A percentile compares a stretch with the other conserved stretches of the same genome.
Evolutionary conservation across 2,797 vertebrate genomes (phyloP).

Genomic region (Argentina silus): DNA sequence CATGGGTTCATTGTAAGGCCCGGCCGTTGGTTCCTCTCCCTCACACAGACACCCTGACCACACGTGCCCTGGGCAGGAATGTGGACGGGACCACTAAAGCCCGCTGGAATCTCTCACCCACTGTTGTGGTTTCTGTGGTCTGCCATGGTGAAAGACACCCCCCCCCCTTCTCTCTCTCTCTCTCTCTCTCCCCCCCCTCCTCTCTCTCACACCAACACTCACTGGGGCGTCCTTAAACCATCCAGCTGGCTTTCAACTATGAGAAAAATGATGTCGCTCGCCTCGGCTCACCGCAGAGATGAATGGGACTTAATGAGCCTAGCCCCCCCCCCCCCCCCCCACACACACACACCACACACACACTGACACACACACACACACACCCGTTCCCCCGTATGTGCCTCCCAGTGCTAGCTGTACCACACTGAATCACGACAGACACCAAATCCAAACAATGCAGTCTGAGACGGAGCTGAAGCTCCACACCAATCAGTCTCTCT

Average conservation of each 20-base stretch:
- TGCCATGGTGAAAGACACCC: slow-evolving; percentile 46
- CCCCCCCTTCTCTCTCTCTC: slow-evolving; percentile 19
- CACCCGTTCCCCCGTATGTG: background rate
- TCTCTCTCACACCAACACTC: background rate
- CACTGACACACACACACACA: background rate
- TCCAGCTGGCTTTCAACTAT: slow-evolving; percentile 45
- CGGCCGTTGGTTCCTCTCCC: background rate
- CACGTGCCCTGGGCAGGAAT: slow-evolving; percentile 71
- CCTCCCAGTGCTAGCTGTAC: background rate
- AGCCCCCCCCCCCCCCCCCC: slow-evolving; percentile 4
- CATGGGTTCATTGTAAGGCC: too few relatives aligned
- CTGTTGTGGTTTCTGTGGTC: slow-evolving; percentile 51
- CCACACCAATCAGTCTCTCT: background rate
- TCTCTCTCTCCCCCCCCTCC: background rate
- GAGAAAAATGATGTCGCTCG: slow-evolving; percentile 41
- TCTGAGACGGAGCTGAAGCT: background rate
- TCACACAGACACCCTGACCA: slow-evolving; percentile 56
- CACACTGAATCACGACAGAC: background rate
- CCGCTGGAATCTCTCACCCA: slow-evolving; percentile 72
- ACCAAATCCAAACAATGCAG: background rate
- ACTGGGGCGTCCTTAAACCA: slow-evolving; percentile 23
- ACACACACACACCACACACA: background rate
- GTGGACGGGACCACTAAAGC: slow-evolving; percentile 60
- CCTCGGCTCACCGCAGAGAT: slow-evolving; percentile 46
- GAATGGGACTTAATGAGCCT: slow-evolving; percentile 59